Percentiles rank a stretch among this genome's conserved stretches.
These are phyloP conservation scores for Ciconia nigra DNA, from an alignment of 2,797 vertebrate genomes.

Conservation along the genomic window DNA sequence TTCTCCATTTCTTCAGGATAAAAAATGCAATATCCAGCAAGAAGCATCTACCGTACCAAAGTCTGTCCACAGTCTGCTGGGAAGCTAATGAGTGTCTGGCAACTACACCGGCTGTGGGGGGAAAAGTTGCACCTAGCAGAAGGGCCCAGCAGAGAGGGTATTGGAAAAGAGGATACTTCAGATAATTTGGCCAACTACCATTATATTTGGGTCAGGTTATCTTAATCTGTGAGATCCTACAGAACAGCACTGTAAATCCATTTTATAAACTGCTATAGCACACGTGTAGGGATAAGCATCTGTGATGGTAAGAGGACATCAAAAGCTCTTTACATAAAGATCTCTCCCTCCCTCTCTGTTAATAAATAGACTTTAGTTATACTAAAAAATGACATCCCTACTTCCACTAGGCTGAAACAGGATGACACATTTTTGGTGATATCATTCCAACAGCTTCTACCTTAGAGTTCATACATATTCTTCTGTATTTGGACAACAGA, in stretches of 20 bases:
- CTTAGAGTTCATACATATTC: background rate
- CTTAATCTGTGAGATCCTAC: background rate
- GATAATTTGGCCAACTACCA: background rate
- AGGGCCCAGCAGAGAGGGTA: background rate
- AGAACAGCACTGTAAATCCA: background rate
- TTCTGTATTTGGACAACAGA: background rate
- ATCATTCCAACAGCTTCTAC: background rate
- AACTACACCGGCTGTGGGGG: background rate
- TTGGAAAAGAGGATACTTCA: background rate
- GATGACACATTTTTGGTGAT: background rate
- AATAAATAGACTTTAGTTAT: background rate
- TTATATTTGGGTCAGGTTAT: background rate
- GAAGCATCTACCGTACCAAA: background rate
- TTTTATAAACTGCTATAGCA: background rate
- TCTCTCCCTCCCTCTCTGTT: background rate
- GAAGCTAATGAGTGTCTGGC: background rate
- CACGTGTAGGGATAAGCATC: accelerated
- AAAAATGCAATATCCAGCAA: background rate
- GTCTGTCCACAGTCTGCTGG: background rate
- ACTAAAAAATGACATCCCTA: background rate
- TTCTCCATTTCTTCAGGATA: background rate
- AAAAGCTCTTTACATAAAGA: background rate
- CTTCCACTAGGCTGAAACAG: background rate
- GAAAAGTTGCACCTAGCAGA: background rate
- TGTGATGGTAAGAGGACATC: background rate